phyloP scores from a whole-genome alignment of 2,797 vertebrate species.

The Squalus acanthias region DNA sequence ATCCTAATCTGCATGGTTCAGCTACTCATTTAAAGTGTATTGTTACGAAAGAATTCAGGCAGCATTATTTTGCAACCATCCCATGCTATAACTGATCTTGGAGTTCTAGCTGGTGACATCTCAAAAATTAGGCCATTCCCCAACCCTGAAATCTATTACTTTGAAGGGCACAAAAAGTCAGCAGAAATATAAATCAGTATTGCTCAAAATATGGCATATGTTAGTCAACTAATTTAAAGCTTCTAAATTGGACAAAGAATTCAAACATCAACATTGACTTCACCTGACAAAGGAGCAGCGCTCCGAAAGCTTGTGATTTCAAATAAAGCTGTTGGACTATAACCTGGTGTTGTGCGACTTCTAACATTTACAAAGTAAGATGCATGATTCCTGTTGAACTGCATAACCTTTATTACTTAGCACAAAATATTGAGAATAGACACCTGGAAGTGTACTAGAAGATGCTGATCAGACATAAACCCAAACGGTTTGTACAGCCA shows the following conservation, averaged over 20 bases:
- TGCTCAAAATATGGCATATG: background rate
- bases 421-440: background rate
- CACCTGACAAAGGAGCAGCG: too few species aligned
- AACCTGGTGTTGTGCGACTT: too few species aligned
- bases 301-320: too few species aligned
- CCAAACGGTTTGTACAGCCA: background rate
- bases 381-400: background rate
- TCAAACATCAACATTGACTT: too few species aligned
- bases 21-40: background rate
- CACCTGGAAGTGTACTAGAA: background rate
- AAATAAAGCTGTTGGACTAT: too few species aligned
- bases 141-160: background rate
- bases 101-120: background rate
- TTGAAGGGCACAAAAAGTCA: background rate
- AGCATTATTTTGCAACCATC: background rate
- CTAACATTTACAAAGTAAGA: background rate
- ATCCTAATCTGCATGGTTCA: background rate
- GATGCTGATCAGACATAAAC: background rate
- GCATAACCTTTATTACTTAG: background rate
- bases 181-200: background rate
- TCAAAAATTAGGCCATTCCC: background rate
- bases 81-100: background rate
- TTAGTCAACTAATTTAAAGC: background rate
- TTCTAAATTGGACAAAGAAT: background rate
- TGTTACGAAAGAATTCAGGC: background rate